Conservation (phyloP, 92 coral and sea anemone species). For the Heliopora coerulea region DNA sequence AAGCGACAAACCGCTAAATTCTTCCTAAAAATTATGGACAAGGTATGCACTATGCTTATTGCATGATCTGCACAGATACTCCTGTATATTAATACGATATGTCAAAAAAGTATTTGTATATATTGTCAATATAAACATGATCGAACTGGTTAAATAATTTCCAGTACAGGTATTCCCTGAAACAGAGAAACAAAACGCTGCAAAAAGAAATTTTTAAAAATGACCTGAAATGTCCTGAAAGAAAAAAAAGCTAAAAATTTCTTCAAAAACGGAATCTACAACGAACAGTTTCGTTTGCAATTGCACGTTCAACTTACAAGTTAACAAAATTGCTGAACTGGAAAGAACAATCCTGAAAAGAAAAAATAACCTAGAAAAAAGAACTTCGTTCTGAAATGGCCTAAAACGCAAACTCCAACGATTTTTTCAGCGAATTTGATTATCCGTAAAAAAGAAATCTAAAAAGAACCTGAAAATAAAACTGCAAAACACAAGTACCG, state of each 20-base stretch:
- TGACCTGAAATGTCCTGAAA: not conserved
- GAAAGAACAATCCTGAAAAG: not conserved
- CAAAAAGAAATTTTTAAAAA: not conserved
- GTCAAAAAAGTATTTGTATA: not conserved
- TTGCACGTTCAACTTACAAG: not conserved
- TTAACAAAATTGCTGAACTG: not conserved
- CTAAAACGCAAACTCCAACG: not conserved
- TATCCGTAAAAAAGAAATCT: not conserved
- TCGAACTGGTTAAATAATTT: too few species aligned
- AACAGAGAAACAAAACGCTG: too few species aligned
- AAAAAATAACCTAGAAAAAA: not conserved
- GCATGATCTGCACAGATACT: not conserved
- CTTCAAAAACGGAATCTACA: not conserved
- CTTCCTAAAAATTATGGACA: constrained; percentile 13
- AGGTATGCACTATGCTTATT: not conserved
- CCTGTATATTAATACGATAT: not conserved
- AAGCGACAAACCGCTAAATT: not conserved
- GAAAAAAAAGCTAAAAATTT: not conserved
- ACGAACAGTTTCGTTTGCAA: too few species aligned
- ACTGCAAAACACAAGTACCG: not conserved
- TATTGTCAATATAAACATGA: too few species aligned
- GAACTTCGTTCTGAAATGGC: not conserved
- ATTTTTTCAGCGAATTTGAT: not conserved
- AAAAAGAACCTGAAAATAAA: constrained; percentile 1
- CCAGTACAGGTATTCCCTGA: too few species aligned